Evolutionary conservation across 2,797 vertebrate genomes (phyloP).

Genomic region (Sebastes steindachneri): DNA sequence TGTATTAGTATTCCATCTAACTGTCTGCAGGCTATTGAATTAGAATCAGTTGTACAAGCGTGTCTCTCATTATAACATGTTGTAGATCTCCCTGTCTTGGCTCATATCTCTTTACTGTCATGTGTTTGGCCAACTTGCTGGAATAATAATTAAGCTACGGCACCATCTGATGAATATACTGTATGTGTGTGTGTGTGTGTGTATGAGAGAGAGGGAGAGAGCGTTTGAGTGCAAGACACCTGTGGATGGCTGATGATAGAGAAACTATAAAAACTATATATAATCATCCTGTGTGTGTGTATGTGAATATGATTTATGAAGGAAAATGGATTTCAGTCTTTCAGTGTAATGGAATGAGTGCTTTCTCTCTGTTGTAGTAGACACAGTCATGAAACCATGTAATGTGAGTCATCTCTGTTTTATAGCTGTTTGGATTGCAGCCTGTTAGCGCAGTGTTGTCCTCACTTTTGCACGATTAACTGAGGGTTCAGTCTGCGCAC

Average conservation of each 20-base stretch:
- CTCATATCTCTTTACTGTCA: background rate
- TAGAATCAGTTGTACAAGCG: conserved; percentile 16
- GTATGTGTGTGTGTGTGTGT: background rate
- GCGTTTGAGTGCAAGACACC: background rate
- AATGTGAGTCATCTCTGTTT: conserved; percentile 21
- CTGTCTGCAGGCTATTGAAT: conserved; percentile 24
- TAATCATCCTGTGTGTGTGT: background rate
- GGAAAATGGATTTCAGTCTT: background rate
- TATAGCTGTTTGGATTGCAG: conserved; percentile 21
- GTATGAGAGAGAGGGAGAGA: background rate
- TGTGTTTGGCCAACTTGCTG: conserved; percentile 14
- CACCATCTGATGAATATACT: conserved; percentile 7
- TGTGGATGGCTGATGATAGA: conserved; percentile 20
- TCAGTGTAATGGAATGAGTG: background rate
- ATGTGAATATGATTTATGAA: background rate
- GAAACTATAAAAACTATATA: conserved; percentile 7
- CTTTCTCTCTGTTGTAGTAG: background rate
- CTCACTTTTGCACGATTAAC: conserved; percentile 2
- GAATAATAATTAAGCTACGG: conserved; percentile 45
- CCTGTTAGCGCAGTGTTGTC: background rate
- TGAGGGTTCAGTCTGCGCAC: background rate
- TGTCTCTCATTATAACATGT: background rate
- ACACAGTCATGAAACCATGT: background rate
- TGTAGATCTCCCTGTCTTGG: conserved; percentile 21
- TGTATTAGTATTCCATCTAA: background rate